phyloP scores from a whole-genome alignment of 2,888 invertebrate genomes.

The Ennomos fuscantarius region DNA sequence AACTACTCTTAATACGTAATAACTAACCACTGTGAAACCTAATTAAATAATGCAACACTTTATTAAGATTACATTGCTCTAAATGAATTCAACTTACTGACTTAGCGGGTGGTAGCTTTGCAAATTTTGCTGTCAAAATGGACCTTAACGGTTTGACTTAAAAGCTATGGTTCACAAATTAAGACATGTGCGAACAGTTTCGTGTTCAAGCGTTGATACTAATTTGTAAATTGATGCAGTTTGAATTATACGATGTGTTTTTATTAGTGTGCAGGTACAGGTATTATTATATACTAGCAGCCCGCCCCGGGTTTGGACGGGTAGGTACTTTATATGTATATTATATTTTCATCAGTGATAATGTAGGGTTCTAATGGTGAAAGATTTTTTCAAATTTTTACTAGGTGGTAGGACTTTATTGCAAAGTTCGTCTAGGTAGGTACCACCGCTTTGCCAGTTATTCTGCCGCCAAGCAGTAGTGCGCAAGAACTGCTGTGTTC shows the following conservation, averaged over 20 bases:
- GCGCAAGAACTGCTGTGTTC: too few species aligned
- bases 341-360: too few species aligned
- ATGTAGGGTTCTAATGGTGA: too few species aligned
- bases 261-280: too few species aligned
- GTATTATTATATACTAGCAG: too few species aligned
- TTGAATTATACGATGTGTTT: slow-evolving; percentile 20
- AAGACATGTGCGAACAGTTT: slow-evolving; percentile 15
- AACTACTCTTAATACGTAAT: slow-evolving; percentile 10
- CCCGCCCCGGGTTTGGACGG: too few species aligned
- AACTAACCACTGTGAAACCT: slow-evolving; percentile 37
- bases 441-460: too few species aligned
- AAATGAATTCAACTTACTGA: slow-evolving; percentile 66
- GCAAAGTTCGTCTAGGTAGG: too few species aligned
- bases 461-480: too few species aligned
- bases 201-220: slow-evolving; percentile 53
- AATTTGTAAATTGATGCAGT: slow-evolving; percentile 63
- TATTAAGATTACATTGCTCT: slow-evolving; percentile 65
- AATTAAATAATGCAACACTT: slow-evolving; percentile 74
- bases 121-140: slow-evolving; percentile 46
- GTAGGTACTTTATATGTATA: too few species aligned
- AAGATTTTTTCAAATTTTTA: too few species aligned
- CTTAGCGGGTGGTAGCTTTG: slow-evolving; percentile 78
- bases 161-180: slow-evolving; percentile 6
- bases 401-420: too few species aligned
- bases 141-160: slow-evolving; percentile 45